Base-by-base conservation (phyloP, 2,797 vertebrate genomes). In the Hypotaenidia okinawae region DNA sequence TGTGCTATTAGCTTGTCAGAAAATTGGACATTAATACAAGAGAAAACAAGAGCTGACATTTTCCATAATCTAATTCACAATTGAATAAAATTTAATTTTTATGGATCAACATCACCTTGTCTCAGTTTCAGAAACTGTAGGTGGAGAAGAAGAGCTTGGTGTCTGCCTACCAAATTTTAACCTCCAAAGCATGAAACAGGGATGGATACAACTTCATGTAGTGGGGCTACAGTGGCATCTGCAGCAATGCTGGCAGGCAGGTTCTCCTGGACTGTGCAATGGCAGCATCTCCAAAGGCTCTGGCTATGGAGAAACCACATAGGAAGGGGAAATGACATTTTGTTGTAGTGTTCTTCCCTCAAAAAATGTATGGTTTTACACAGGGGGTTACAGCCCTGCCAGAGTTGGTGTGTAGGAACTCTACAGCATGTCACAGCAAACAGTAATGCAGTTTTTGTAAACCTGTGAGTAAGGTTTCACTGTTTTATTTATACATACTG, bases 51-150 rank as follows among this genome's bases (percentile, higher is more conserved):
- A 93, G 59, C 62, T 95, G 92, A 91, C 70, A 75, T 97, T 96
- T 96, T 47, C 89, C 33, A 22, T 92, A 92, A 96, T 94, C 83
- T 47, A 32, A 88, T 96, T 76, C 90, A 84, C 62, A 94, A 69
- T 11, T 67, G 91, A 96, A 90, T 86, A 90, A 91, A 93, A 83
- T 84, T 87, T 88, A 54, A 77, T 95, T 93, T 95, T 94, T 93
- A 43, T 84, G 75, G 84, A 96, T 95, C 94, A 35, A 83, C 96
- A 94, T 84, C 83, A 81, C 89, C 95, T 95, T 95, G 89, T 94
- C 90, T 97, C 94, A 24, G 61, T 95, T 96, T 96, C 91, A 74
- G 55, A 93, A 45, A 95, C 87, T 67, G 57, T 66, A 80, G 86
- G 83, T 64, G 57, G 70, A 90, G 63, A 84, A 64, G 52, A 83